These are phyloP conservation scores for Phocides pigmalion DNA, from an alignment of 1,140 invertebrate genomes.

Conservation along the genomic window DNA sequence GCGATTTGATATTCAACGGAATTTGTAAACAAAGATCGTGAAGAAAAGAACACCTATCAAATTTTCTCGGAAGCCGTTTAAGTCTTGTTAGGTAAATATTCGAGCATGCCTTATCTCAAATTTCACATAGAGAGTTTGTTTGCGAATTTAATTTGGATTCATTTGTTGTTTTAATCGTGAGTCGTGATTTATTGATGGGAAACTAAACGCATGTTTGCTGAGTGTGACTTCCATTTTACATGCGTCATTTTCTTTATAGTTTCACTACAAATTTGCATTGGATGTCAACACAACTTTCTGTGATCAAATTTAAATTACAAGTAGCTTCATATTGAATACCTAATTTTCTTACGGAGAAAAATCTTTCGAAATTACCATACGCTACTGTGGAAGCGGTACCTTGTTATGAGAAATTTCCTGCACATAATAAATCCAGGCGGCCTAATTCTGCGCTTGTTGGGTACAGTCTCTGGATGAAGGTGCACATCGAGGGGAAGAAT, in stretches of 20 bases:
- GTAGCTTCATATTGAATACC: too few species aligned
- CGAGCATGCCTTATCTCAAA: slow-evolving; percentile 30
- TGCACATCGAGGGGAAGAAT: too few species aligned
- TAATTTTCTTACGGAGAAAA: neutral
- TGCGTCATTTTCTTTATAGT: neutral
- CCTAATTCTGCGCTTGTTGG: too few species aligned
- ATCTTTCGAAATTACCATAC: too few species aligned
- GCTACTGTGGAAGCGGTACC: too few species aligned
- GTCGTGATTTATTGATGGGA: neutral
- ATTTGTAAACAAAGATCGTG: slow-evolving; percentile 12
- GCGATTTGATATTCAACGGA: slow-evolving; percentile 13
- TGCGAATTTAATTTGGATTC: slow-evolving; percentile 27
- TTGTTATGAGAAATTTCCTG: too few species aligned
- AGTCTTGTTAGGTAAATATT: slow-evolving; percentile 19
- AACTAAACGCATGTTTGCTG: neutral
- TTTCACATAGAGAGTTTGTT: slow-evolving; percentile 2
- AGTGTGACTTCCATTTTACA: neutral
- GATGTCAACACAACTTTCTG: too few species aligned
- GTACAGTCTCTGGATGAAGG: too few species aligned
- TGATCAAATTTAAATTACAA: too few species aligned
- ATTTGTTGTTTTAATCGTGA: slow-evolving; percentile 21
- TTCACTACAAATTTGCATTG: neutral
- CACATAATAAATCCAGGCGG: too few species aligned
- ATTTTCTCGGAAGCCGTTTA: slow-evolving; percentile 33
- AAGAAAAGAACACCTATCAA: slow-evolving; percentile 33